Conservation (phyloP, 2,797 vertebrate species). For the Anguilla megastoma region DNA sequence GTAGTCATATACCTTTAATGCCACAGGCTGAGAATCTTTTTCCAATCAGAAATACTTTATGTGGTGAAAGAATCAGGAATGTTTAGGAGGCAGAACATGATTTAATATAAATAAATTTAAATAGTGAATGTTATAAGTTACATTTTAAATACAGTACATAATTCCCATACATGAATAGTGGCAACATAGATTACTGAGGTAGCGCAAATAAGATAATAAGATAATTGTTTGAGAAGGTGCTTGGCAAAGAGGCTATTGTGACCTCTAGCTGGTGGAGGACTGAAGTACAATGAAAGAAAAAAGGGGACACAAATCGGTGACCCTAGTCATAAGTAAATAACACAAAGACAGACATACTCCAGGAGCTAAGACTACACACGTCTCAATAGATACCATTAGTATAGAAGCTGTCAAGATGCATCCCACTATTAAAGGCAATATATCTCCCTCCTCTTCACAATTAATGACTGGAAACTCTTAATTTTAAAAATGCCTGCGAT, state of each 20-base stretch:
- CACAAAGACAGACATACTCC: background rate
- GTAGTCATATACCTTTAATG: background rate
- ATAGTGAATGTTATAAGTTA: too few species aligned
- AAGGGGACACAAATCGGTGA: too few species aligned
- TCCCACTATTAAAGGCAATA: background rate
- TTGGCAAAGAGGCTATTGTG: too few species aligned
- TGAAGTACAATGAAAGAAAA: too few species aligned
- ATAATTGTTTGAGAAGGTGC: too few species aligned
- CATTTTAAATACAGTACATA: too few species aligned
- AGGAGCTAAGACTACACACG: background rate
- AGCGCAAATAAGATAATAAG: too few species aligned
- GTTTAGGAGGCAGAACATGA: background rate
- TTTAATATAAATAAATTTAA: too few species aligned
- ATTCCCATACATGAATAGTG: too few species aligned
- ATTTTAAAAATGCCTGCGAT: slow-evolving; percentile 34
- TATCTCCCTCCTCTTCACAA: background rate
- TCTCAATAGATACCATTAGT: background rate
- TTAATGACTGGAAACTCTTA: slow-evolving; percentile 34
- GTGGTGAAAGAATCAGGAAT: background rate
- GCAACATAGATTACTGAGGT: too few species aligned
- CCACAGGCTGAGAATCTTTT: background rate
- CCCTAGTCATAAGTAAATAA: background rate
- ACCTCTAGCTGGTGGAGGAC: too few species aligned
- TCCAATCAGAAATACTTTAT: background rate
- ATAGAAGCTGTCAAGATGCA: slow-evolving; percentile 14